phyloP scores from a whole-genome alignment of 2,113 vertebrate species.

The Ciconia stormi region DNA sequence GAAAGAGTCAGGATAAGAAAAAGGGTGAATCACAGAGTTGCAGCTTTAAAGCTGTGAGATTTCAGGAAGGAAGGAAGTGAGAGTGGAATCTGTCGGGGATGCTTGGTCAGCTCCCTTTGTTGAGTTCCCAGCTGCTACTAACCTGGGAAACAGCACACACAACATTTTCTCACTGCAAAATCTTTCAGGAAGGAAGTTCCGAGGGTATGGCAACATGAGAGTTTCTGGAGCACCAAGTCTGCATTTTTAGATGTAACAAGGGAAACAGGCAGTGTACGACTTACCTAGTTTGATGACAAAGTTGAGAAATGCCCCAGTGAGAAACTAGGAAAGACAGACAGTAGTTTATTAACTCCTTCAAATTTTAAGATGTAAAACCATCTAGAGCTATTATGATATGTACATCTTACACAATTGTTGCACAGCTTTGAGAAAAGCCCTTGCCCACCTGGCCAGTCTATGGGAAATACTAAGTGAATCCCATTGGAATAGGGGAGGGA shows the following conservation, averaged over 20 bases:
- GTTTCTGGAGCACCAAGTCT: not conserved
- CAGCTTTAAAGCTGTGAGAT: not conserved
- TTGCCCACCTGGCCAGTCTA: not conserved
- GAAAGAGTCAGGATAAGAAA: not conserved
- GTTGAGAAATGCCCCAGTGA: conserved; percentile 74
- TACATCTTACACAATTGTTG: not conserved
- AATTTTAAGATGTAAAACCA: not conserved
- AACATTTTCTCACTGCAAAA: not conserved
- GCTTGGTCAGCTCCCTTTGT: not conserved
- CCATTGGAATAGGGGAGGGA: not conserved
- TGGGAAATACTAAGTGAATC: not conserved
- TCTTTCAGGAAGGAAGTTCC: conserved; percentile 30
- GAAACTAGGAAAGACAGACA: conserved; percentile 70
- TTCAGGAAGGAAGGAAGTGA: not conserved
- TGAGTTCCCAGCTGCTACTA: not conserved
- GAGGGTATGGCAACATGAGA: not conserved
- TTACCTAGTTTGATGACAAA: conserved; percentile 77
- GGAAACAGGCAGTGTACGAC: conserved; percentile 11
- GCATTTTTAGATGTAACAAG: not conserved
- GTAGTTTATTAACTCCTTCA: not conserved
- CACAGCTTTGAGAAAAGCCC: not conserved
- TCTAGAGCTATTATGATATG: not conserved
- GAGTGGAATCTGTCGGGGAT: not conserved
- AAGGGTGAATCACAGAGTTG: not conserved
- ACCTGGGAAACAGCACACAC: not conserved